Percentiles rank a stretch among this genome's conserved stretches.
phyloP scores from a whole-genome alignment of 2,113 vertebrate species.

The Sapajus apella region DNA sequence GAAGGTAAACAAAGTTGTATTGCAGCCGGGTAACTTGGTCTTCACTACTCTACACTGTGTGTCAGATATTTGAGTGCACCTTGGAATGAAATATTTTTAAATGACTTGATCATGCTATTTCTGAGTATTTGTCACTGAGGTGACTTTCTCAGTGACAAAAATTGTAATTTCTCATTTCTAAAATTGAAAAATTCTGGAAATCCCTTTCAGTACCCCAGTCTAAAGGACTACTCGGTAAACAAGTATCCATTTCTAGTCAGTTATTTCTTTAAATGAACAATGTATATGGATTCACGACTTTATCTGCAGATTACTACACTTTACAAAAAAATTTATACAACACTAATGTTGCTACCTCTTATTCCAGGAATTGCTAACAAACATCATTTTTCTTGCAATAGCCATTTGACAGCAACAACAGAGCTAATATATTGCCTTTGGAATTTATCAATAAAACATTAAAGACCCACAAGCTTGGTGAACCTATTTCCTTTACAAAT shows the following conservation, averaged over 20 bases:
- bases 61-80: not conserved
- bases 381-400: conserved; percentile 1
- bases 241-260: not conserved
- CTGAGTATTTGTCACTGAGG: not conserved
- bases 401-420: conserved; percentile 11
- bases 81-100: not conserved
- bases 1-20: not conserved
- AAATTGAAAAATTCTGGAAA: no score
- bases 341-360: not conserved
- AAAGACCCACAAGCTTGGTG: conserved; percentile 47
- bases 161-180: no score
- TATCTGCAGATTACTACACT: not conserved
- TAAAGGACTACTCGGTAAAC: not conserved
- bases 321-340: not conserved
- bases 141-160: not conserved
- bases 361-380: conserved; percentile 37
- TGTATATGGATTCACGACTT: not conserved
- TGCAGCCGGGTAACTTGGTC: not conserved
- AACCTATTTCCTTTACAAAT: conserved; percentile 57
- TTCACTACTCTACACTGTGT: not conserved
- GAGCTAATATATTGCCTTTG: not conserved
- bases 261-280: not conserved
- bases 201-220: not conserved
- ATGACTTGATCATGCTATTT: not conserved
- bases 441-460: conserved; percentile 59